Evolutionary conservation across 2,888 invertebrate species (phyloP), one percentile per base, ranked within the genome.

Genomic region (Diarsia rubi): DNA sequence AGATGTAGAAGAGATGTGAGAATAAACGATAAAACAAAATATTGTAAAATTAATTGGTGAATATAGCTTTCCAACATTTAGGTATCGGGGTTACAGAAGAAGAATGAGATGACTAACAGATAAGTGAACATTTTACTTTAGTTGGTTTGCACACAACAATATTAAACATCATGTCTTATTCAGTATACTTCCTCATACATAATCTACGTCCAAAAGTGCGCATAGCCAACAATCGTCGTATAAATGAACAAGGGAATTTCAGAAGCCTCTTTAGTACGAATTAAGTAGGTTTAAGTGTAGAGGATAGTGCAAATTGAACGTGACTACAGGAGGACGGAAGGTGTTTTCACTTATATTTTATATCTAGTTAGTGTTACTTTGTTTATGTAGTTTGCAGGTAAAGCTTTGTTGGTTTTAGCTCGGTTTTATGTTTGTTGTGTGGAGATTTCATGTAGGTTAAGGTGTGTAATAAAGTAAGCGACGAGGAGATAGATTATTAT

Each of bases 181-280:
- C 75, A 76, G 85, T 75, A 44, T 14, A 64, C 42, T 47, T 73
- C 54, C 70, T 68, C 24, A 21, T 42, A 59, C 47, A 75, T 63
- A 76, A 81, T 75, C 82, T 81, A 47, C 69, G 89, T 84, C 52
- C 65, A 75, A 86, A 90, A 90, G 90, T 90, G 89, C 89, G 86
- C 89, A 89, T 90, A 88, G 88, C 89, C 88, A 90, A 92, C 92
- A 92, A 89, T 91, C 88, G 92, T 90, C 90, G 90, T 92, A 91
- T 90, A 93, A 94, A 92, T 91, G 93, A 92, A 90, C 92, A 92
- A 92, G 92, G 90, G 91, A 90, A 90, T 91, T 93, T 90, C 89
- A 88, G 89, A 88, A 90, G 92, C 88, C 91, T 91, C 92, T 92
- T 93, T 92, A 92, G 91, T 90, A 88, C 89, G 90, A 93, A 94